phyloP scores from a whole-genome alignment of 2,113 vertebrate species.

The Lamprotornis superbus region DNA sequence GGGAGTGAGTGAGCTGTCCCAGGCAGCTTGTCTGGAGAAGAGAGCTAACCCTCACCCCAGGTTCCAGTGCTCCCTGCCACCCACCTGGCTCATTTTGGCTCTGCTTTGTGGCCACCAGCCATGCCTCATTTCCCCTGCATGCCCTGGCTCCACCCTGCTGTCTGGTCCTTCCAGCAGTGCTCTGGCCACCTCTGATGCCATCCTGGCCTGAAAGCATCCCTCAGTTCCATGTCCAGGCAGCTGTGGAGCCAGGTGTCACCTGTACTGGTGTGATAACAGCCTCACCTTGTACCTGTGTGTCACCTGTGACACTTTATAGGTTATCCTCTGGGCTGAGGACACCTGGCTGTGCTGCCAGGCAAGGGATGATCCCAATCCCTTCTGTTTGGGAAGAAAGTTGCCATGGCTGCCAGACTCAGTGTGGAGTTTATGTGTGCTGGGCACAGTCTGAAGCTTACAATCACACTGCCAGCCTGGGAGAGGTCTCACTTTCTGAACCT shows the following conservation, averaged over 20 bases:
- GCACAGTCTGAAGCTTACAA: neutral
- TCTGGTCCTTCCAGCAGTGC: neutral
- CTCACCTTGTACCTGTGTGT: rapidly evolving
- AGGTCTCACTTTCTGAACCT: neutral
- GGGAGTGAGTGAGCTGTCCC: neutral
- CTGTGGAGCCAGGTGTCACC: neutral
- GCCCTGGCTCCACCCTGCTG: rapidly evolving
- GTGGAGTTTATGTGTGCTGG: neutral
- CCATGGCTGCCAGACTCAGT: neutral
- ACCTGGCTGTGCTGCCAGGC: neutral
- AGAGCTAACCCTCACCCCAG: neutral
- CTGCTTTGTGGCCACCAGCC: neutral
- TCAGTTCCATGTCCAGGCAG: neutral
- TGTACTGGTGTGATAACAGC: rapidly evolving
- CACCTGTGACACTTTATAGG: neutral
- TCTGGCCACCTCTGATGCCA: neutral
- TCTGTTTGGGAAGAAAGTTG: neutral
- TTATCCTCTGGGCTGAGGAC: neutral
- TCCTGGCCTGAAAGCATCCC: neutral
- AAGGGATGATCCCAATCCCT: neutral
- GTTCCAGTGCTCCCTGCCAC: too few relatives aligned
- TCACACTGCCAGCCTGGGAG: neutral
- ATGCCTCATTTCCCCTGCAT: neutral
- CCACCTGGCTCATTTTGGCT: too few relatives aligned
- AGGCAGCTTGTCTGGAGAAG: neutral